phyloP scores from a whole-genome alignment of 2,888 invertebrate species.

The Megalurothrips usitatus region DNA sequence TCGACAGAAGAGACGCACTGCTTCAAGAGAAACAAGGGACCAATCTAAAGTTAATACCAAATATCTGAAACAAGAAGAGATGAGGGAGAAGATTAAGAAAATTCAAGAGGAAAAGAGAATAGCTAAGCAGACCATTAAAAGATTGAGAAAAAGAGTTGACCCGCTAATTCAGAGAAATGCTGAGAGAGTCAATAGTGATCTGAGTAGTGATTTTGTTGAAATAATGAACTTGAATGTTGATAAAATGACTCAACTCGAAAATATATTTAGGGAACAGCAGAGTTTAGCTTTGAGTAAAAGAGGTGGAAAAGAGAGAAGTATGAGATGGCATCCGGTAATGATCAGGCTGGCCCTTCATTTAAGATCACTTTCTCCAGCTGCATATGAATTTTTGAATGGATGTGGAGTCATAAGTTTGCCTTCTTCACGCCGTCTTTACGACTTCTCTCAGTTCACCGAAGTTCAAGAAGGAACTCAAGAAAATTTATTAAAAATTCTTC shows the following conservation, averaged over 20 bases:
- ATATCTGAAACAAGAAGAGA: background rate
- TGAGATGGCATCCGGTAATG: background rate
- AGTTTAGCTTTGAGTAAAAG: background rate
- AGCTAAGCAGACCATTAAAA: background rate
- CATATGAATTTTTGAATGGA: background rate
- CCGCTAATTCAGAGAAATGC: background rate
- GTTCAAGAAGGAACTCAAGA: background rate
- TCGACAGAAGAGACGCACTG: background rate
- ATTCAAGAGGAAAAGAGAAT: background rate
- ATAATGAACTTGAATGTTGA: background rate
- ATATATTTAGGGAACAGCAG: background rate
- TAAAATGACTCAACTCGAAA: background rate
- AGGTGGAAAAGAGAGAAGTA: background rate
- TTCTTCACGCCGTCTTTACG: background rate
- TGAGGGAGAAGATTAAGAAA: background rate
- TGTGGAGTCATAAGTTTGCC: background rate
- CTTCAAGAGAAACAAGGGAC: background rate
- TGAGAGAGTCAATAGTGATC: background rate
- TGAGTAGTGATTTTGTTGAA: background rate
- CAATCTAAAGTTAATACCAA: background rate
- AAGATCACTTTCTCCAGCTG: background rate
- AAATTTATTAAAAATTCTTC: background rate
- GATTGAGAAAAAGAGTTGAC: background rate
- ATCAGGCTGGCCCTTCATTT: background rate
- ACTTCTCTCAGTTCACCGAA: background rate